Conservation (phyloP, 2,113 vertebrate genomes). For the Microtus richardsoni region DNA sequence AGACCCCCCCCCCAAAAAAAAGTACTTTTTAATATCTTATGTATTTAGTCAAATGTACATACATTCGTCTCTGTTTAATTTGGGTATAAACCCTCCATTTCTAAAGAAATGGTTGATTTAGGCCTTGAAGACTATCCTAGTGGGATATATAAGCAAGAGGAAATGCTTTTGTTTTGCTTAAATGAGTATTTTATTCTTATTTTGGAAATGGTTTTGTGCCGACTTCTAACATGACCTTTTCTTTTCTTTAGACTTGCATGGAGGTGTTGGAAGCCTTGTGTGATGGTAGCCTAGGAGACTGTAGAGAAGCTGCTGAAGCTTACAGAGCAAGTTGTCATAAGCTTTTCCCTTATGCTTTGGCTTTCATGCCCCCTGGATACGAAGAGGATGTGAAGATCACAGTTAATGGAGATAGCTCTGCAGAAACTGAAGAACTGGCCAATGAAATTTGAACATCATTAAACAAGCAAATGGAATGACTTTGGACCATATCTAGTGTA, state of each 20-base stretch:
- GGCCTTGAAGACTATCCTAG: not conserved
- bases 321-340: conserved; percentile 96
- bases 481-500: conserved; percentile 91
- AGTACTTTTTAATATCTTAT: not conserved
- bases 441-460: conserved; percentile 96
- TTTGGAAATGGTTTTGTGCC: conserved; percentile 11
- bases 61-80: not conserved
- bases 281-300: conserved; percentile 93
- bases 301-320: conserved; percentile 92
- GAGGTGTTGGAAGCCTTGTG: conserved; percentile 95
- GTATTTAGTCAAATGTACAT: not conserved
- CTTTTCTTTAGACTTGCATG: conserved; percentile 91
- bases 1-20: not conserved
- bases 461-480: conserved; percentile 86
- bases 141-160: not conserved
- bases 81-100: conserved; percentile 5
- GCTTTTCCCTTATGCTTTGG: conserved; percentile 97
- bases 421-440: conserved; percentile 97
- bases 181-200: not conserved
- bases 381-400: conserved; percentile 97
- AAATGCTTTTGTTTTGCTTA: conserved; percentile 4
- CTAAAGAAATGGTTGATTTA: not conserved
- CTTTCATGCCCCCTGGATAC: conserved; percentile 98
- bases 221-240: conserved; percentile 49
- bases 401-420: conserved; percentile 96